phyloP scores from a whole-genome alignment of 2,888 invertebrate genomes.

The Eretmocerus hayati region DNA sequence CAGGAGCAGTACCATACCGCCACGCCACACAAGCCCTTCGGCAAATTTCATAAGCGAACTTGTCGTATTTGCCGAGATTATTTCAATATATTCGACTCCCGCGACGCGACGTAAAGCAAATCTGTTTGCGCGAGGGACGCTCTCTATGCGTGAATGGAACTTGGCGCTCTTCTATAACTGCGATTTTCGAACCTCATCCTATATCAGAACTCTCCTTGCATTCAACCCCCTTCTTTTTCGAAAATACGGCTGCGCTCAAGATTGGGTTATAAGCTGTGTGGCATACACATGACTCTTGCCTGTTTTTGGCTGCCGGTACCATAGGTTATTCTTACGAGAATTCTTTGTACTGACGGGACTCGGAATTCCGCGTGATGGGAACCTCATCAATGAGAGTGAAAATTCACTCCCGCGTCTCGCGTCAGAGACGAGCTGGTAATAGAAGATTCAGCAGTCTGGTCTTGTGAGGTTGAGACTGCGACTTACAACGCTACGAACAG shows the following conservation, averaged over 20 bases:
- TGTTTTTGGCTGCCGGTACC: too few relatives aligned
- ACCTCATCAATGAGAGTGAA: too few relatives aligned
- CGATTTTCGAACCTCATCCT: too few relatives aligned
- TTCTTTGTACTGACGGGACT: constrained; percentile 16
- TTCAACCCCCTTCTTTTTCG: too few relatives aligned
- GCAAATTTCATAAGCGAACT: constrained; percentile 49
- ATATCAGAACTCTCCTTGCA: too few relatives aligned
- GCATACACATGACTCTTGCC: too few relatives aligned
- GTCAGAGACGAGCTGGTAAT: background rate
- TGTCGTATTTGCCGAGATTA: constrained; percentile 49
- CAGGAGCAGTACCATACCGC: constrained; percentile 10
- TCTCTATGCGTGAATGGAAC: constrained; percentile 47
- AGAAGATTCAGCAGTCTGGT: background rate
- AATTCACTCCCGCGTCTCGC: too few relatives aligned
- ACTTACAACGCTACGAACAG: background rate
- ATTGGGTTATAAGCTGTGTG: too few relatives aligned
- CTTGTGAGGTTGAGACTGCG: background rate
- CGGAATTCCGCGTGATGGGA: too few relatives aligned
- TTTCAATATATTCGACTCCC: constrained; percentile 48
- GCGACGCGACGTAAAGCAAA: constrained; percentile 26
- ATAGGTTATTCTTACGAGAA: too few relatives aligned
- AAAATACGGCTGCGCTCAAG: too few relatives aligned
- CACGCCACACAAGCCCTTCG: constrained; percentile 43
- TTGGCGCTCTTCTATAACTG: too few relatives aligned
- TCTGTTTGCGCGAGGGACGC: constrained; percentile 40